Base-by-base conservation (phyloP, 2,888 invertebrate genomes). In the Autographa pulchrina region DNA sequence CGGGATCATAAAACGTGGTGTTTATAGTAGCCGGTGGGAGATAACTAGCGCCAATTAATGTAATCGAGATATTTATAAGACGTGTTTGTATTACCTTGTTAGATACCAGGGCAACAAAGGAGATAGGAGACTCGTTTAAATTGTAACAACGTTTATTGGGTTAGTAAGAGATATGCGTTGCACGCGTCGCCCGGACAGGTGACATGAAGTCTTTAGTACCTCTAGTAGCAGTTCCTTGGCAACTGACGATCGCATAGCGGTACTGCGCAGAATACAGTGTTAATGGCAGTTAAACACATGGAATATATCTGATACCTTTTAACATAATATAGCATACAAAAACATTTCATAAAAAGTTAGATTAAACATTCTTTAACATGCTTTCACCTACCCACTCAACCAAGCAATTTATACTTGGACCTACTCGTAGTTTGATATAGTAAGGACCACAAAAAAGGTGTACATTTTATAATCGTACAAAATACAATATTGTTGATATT, bases 1-100 rank as follows among this genome's bases (percentile, higher is more conserved):
- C 73, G 69, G 73, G 80, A 77, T 86, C 86, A 86, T 90, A 90
- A 89, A 90, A 77, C 67, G 61, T 75, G 62, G 75, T 80, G 85
- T 87, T 88, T 89, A 88, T 89, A 81, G 88, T 86, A 86, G 86
- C 89, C 75, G 82, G 82, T 84, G 83, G 86, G 81, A 87, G 90
- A 91, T 90, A 88, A 89, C 87, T 85, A 82, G 82, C 81, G 78
- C 86, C 88, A 91, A 91, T 93, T 89, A 91, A 89, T 89, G 88
- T 91, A 91, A 90, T 91, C 89, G 88, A 88, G 86, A 88, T 89
- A 91, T 90, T 89, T 89, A 90, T 89, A 86, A 82, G 78, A 84
- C 70, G 70, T 77, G 71, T 80, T 81, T 82, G 73, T 80, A 83
- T 82, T 81, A 85, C 71, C 73, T 81, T 75, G 75, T 82, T 80